Evolutionary conservation across 2,113 vertebrate genomes (phyloP), one percentile per base, ranked within the genome.

Genomic region (Eulemur rufifrons): DNA sequence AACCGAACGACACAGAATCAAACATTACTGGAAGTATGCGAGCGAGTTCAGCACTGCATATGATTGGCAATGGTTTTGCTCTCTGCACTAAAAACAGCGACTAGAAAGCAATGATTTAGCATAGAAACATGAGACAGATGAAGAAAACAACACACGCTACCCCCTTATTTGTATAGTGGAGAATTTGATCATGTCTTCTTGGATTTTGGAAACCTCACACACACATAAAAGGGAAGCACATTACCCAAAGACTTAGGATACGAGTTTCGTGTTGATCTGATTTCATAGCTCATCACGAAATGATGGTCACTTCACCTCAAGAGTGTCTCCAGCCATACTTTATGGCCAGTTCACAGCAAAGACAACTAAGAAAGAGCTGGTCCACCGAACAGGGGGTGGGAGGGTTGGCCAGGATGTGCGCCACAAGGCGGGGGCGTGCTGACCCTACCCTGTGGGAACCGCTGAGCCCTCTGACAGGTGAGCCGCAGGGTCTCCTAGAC

Each of bases 361-460:
- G 59, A 29, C 34, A 54, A 29, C 18, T 7, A 32, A 76, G 73
- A 42, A 63, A 3, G 59, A 61, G 63, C 8, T 68, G 47, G 69
- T 45, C 77, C 18, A 0, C 6, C 0, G 34, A 32, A 54, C 54
- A 20, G 59, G 7, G 8, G 42, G 27, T 4, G 17, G 11, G n/a
- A 12, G 34, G 8, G 32, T 32, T 9, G 29, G 42, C 47, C 29
- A 10, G 91, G 82, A 93, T 34, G 68, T 5, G 97, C 95, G 97
- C 80, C 96, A 76, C 88, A 95, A 96, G 96, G 89, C 73, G 85
- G 96, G 96, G 96, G 97, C n/a, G 78, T 96, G 97, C 93, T 96
- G 98, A 98, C 98, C 99, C 98, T 99, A 99, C 99, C 99, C 99
- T 99, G 98, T 99, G 98, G 92, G 98, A 98, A 97, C 93, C 83